Conservation (phyloP, 2,888 invertebrate species). For the Asteroscopus sphinx region DNA sequence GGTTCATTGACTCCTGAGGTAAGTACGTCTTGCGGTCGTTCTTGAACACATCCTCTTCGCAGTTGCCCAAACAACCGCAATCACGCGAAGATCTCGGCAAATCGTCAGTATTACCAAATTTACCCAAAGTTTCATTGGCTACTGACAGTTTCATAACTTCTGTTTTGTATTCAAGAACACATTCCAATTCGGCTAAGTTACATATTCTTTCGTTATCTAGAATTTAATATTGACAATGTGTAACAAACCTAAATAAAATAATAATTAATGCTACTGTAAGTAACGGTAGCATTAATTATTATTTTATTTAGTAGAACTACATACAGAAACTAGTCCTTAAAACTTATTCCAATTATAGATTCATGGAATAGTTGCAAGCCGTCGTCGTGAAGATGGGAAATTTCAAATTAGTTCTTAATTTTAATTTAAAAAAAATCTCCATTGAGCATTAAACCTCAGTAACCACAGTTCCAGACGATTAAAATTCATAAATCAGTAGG, state of each 20-base stretch:
- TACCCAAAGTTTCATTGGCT: constrained; percentile 64
- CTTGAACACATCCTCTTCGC: constrained; percentile 77
- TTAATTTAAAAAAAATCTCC: too few relatives aligned
- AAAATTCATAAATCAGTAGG: too few relatives aligned
- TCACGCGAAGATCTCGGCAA: constrained; percentile 74
- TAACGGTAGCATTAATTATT: too few relatives aligned
- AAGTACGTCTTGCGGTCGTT: constrained; percentile 73
- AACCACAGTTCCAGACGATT: too few relatives aligned
- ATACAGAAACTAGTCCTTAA: background rate
- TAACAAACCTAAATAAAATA: too few relatives aligned
- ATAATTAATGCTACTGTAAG: background rate
- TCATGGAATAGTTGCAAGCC: too few relatives aligned
- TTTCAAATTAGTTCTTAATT: too few relatives aligned
- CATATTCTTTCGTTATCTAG: constrained; percentile 80
- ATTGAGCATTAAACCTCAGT: too few relatives aligned
- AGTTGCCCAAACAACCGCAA: constrained; percentile 78
- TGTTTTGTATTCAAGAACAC: constrained; percentile 72
- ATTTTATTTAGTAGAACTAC: too few relatives aligned
- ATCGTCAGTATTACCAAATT: constrained; percentile 55
- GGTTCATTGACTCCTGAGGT: constrained; percentile 62
- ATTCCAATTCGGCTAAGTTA: constrained; percentile 74
- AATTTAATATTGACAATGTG: constrained; percentile 25
- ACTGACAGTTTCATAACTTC: constrained; percentile 75
- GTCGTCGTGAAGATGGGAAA: too few relatives aligned
- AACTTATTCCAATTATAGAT: background rate